Base-by-base conservation (phyloP, 1,140 invertebrate genomes). In the Ridgeia piscesae region DNA sequence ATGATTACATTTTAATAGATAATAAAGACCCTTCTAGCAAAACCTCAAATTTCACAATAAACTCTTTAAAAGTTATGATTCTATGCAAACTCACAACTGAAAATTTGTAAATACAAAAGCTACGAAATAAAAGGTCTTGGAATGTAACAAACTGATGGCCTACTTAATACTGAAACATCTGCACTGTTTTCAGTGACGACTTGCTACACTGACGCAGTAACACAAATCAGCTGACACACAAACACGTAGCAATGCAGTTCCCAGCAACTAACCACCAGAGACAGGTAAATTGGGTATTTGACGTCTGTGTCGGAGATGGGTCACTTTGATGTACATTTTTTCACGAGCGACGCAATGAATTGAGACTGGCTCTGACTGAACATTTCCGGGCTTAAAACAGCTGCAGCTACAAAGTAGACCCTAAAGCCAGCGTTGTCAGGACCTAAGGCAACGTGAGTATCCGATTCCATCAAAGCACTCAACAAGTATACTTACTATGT, bases 371-470 rank as follows among this genome's bases (percentile, higher is more conserved):
- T 77, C 27, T 77, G 58, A 77, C 8, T 31, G 58, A 77, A 77
- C 58, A 77, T 77, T 77, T 77, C 58, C 58, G 58, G 58, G 58
- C 58, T 77, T 77, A 77, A 77, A 77, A 31, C 58, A 77, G 58
- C 58, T 77, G 58, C 58, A 77, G 58, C 58, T 77, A 77, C 58
- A 77, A 77, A 77, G 58, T 77, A 77, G 58, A 77, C 58, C 58
- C 58, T 77, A 31, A 77, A 77, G 58, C 58, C 58, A 21, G 58
- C 58, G 58, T 77, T 77, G 58, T 77, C 58, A 77, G 58, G 58
- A 4, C 42, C 42, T 21, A 4, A 77, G 58, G 58, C 58, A 77
- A 77, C 58, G 27, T 77, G 17, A 77, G 27, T 21, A 77, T 77
- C 17, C 2, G 58, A 77, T 77, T 77, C 58, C 58, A 77, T 77